phyloP scores from a whole-genome alignment of 2,797 vertebrate species.

The Anomalospiza imberbis region DNA sequence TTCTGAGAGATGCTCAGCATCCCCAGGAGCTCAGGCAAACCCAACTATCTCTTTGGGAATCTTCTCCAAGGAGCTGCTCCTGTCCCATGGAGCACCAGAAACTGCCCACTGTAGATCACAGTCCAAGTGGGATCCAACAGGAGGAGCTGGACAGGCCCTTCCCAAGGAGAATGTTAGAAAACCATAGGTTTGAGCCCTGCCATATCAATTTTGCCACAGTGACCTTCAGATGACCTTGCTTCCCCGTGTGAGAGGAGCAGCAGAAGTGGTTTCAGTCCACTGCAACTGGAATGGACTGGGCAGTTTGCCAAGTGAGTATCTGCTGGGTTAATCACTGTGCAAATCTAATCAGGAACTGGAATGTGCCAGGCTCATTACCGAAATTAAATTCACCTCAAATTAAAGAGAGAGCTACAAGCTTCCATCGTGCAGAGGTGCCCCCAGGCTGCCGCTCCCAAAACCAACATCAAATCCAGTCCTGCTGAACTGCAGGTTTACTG shows the following conservation, averaged over 20 bases:
- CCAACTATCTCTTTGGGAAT: neutral
- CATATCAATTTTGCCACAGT: neutral
- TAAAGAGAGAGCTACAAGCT: constrained; percentile 53
- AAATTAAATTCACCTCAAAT: constrained; percentile 62
- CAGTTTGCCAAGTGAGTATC: constrained; percentile 45
- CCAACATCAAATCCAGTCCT: neutral
- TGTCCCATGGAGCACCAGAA: neutral
- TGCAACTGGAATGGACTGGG: constrained; percentile 49
- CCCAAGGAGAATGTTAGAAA: neutral
- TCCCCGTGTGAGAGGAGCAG: neutral
- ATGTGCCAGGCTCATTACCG: constrained; percentile 64
- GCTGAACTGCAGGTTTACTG: neutral
- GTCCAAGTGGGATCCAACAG: neutral
- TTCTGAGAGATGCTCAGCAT: neutral
- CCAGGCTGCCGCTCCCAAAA: constrained; percentile 44
- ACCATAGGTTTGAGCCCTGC: neutral
- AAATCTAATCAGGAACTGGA: constrained; percentile 63
- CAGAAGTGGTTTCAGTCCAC: constrained; percentile 55
- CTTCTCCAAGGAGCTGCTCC: neutral
- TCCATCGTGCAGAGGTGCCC: constrained; percentile 21
- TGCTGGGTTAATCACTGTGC: constrained; percentile 60
- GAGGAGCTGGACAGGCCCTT: neutral
- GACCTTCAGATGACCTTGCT: constrained; percentile 35
- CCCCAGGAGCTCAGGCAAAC: neutral
- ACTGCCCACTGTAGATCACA: neutral